Evolutionary conservation across 2,888 invertebrate species (phyloP).

Genomic region (Scaptodrosophila latifasciaeformis): DNA sequence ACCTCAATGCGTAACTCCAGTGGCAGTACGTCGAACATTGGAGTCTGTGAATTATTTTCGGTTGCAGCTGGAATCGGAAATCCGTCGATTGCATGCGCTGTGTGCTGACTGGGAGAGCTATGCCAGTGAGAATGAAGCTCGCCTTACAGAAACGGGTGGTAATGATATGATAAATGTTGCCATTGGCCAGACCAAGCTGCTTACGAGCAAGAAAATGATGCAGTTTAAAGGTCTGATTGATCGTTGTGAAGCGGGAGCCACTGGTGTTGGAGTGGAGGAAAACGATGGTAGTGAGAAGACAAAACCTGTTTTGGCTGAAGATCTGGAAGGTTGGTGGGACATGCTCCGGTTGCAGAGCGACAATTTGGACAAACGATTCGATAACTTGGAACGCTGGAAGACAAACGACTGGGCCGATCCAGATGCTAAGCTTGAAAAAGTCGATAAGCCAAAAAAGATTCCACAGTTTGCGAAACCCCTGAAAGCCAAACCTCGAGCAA

Average conservation of each 20-base stretch:
- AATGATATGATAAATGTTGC: slow-evolving; percentile 80
- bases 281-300: slow-evolving; percentile 60
- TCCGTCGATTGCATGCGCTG: slow-evolving; percentile 73
- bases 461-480: not conserved
- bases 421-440: slow-evolving; percentile 31
- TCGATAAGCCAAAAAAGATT: slow-evolving; percentile 9
- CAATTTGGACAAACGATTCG: slow-evolving; percentile 71
- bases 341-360: slow-evolving; percentile 78
- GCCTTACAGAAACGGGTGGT: slow-evolving; percentile 70
- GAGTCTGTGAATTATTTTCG: slow-evolving; percentile 70
- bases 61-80: slow-evolving; percentile 75
- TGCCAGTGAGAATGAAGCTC: slow-evolving; percentile 45
- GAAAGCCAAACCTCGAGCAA: slow-evolving; percentile 31
- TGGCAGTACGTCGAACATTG: slow-evolving; percentile 40
- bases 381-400: slow-evolving; percentile 64
- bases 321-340: slow-evolving; percentile 82
- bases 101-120: slow-evolving; percentile 77
- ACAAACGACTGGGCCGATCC: slow-evolving; percentile 71
- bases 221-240: slow-evolving; percentile 80
- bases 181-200: slow-evolving; percentile 84
- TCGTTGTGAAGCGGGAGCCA: slow-evolving; percentile 64
- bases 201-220: slow-evolving; percentile 83
- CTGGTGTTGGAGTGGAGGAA: slow-evolving; percentile 23
- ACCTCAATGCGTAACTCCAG: slow-evolving; percentile 22
- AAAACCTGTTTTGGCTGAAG: slow-evolving; percentile 76